phyloP scores from a whole-genome alignment of 2,888 invertebrate species.

The Rugalucina vietnamica region DNA sequence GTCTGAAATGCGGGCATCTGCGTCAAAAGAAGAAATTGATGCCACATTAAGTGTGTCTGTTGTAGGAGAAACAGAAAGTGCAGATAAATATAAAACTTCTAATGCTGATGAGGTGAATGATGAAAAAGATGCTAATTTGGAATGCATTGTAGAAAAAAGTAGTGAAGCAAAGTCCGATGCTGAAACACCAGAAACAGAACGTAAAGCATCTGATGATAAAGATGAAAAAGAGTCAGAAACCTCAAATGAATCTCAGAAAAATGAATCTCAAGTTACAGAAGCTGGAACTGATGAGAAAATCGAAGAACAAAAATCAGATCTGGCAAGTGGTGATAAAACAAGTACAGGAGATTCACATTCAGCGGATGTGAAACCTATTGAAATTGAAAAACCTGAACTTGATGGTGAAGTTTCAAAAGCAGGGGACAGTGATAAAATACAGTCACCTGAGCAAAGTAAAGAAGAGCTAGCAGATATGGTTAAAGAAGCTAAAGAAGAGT shows the following conservation, averaged over 20 bases:
- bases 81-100: neutral
- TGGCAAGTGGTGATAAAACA: neutral
- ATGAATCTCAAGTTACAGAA: neutral
- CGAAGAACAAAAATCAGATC: neutral
- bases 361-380: no score
- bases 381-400: neutral
- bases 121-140: neutral
- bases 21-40: neutral
- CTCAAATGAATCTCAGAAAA: neutral
- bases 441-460: neutral
- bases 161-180: slow-evolving; percentile 5
- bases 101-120: neutral
- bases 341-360: no score
- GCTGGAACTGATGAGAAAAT: neutral
- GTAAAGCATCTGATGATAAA: neutral
- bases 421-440: neutral
- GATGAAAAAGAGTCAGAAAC: neutral
- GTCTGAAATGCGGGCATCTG: neutral
- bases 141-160: no score
- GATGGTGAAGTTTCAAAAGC: slow-evolving; percentile 33
- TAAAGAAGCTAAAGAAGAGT: neutral
- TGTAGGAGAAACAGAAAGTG: neutral
- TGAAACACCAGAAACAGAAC: neutral
- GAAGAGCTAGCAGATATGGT: neutral
- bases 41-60: neutral